A percentile compares a stretch with the other conserved stretches of the same genome.
Conservation (phyloP, 2,113 vertebrate species). For the Sylvietta virens region DNA sequence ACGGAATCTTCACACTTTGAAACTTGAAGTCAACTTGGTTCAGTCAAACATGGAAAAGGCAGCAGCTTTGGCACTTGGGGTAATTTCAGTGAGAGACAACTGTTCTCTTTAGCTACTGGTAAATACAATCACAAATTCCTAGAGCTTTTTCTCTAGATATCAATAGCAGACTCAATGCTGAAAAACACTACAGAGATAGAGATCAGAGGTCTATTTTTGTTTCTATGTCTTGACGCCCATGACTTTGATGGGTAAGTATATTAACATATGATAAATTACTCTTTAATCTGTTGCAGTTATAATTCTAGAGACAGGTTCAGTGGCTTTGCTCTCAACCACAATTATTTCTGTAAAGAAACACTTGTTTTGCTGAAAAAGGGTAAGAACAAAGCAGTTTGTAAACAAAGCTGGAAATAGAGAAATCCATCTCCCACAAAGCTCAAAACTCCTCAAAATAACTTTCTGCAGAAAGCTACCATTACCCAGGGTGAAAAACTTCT, state of each 20-base stretch:
- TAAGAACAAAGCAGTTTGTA: constrained; percentile 38
- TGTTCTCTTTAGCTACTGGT: neutral
- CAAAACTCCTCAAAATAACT: neutral
- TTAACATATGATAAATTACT: constrained; percentile 40
- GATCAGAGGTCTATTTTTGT: constrained; percentile 45
- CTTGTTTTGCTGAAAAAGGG: neutral
- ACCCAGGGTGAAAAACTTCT: neutral
- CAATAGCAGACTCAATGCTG: neutral
- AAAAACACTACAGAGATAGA: constrained; percentile 24
- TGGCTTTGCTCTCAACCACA: constrained; percentile 12
- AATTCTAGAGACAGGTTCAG: neutral
- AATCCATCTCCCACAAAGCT: neutral
- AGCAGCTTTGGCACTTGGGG: neutral
- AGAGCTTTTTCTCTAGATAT: neutral
- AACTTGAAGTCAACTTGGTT: neutral
- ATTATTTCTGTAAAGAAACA: constrained; percentile 19
- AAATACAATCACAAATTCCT: constrained; percentile 9
- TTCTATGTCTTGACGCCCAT: neutral
- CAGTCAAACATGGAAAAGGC: neutral
- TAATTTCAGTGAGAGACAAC: neutral
- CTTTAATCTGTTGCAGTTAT: constrained; percentile 19
- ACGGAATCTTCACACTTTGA: neutral
- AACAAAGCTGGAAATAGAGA: constrained; percentile 24
- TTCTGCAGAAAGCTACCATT: neutral
- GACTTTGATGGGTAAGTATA: constrained; percentile 38